Evolutionary conservation across 1,140 invertebrate species (phyloP), one percentile per base, ranked within the genome.

Genomic region (Rhopalosiphum maidis): DNA sequence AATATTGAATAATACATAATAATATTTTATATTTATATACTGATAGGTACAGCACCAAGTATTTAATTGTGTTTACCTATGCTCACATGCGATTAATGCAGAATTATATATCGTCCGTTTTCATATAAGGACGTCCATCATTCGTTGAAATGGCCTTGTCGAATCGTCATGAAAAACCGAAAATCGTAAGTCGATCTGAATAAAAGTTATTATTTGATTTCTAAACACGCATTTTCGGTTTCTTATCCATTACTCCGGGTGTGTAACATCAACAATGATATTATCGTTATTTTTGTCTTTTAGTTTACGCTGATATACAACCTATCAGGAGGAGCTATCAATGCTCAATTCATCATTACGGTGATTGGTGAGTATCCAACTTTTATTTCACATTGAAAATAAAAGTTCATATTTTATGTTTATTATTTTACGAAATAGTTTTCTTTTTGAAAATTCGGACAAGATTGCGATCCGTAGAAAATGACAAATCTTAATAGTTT

Each of bases 351-450:
- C 8, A 68, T 90, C 23, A 21, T 90, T 21, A 90, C 55, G 43
- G 37, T 90, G 23, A 90, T 90, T 37, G 89, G 89, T 90, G 55
- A 68, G 89, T 90, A 89, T 83, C 22, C 22, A 9, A 18, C 60
- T 18, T 68, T 77, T 35, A n/a, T 77, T 77, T 68, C 30, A 15
- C n/a, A 68, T 68, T 21, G 30, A 77, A n/a, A n/a, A 5, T 5
- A 77, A 35, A 0, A 68, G 4, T 68, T n/a, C 60, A 68, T n/a
- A 60, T 30, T 60, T 60, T 60, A 11, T 60, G 11, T 60, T 7
- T 55, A 11, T 15, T 60, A 15, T 30, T n/a, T 11, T 60, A 60
- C 9, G 46, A 51, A 51, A 51, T 51, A 51, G 15, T 18, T n/a
- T n/a, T 68, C 15, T 60, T 30, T 60, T 15, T n/a, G 9, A 68